These are phyloP conservation scores for Apocheima hispidaria DNA, from an alignment of 2,888 invertebrate species.

Conservation along the genomic window DNA sequence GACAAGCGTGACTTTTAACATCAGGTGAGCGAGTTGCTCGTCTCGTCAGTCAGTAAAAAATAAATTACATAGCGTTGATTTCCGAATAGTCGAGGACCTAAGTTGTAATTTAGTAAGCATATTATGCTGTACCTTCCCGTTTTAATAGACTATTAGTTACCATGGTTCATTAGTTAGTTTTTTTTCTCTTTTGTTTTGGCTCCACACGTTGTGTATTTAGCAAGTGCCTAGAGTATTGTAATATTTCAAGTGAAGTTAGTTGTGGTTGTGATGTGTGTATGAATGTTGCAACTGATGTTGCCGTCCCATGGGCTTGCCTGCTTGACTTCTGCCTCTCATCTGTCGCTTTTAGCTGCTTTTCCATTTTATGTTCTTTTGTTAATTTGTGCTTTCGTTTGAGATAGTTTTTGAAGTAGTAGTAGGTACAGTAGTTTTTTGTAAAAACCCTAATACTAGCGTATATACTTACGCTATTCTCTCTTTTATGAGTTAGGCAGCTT, in stretches of 20 bases:
- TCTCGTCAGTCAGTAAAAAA: no score
- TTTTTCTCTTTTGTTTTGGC: no score
- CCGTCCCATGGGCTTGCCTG: conserved; percentile 51
- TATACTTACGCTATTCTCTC: no score
- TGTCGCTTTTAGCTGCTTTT: neutral
- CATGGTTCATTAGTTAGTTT: conserved; percentile 39
- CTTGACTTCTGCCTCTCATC: conserved; percentile 9
- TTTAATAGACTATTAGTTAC: neutral
- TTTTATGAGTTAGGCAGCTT: no score
- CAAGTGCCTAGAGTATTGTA: no score
- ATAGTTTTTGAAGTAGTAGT: neutral
- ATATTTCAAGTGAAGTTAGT: conserved; percentile 34
- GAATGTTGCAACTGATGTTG: conserved; percentile 78
- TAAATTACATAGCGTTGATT: no score
- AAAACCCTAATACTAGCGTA: no score
- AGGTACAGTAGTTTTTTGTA: no score
- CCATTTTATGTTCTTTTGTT: neutral
- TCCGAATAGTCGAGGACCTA: conserved; percentile 2
- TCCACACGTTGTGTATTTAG: no score
- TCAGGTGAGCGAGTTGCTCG: no score
- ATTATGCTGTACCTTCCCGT: neutral
- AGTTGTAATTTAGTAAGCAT: conserved; percentile 1
- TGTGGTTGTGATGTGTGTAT: conserved; percentile 60
- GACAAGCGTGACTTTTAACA: no score
- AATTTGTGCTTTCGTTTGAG: neutral